Conservation (phyloP, 2,888 invertebrate species). For the Pecten maximus region DNA sequence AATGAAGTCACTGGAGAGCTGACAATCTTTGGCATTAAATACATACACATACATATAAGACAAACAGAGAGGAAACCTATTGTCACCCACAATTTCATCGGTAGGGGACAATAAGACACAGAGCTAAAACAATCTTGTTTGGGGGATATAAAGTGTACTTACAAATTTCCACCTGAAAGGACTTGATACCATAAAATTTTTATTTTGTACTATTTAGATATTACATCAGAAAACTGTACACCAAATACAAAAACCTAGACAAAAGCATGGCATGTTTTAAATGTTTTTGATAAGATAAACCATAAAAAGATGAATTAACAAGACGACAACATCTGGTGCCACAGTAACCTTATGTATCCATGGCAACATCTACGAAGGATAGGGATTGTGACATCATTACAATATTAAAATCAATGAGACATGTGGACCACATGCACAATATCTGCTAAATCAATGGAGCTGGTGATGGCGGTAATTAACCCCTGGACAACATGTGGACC, state of each 20-base stretch:
- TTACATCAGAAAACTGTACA: too few relatives aligned
- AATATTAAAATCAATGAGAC: not conserved
- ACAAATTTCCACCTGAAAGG: too few relatives aligned
- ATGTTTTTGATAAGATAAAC: not conserved
- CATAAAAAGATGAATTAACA: not conserved
- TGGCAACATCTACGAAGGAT: not conserved
- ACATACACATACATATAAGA: too few relatives aligned
- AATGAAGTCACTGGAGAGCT: too few relatives aligned
- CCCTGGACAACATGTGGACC: not conserved
- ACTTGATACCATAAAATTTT: too few relatives aligned
- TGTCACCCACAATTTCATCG: too few relatives aligned
- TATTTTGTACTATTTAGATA: too few relatives aligned
- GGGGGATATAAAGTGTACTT: too few relatives aligned
- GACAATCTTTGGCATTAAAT: too few relatives aligned
- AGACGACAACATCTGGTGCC: not conserved
- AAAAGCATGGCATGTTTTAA: not conserved
- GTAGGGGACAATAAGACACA: too few relatives aligned
- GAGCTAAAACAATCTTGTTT: too few relatives aligned
- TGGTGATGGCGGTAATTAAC: slow-evolving; percentile 17
- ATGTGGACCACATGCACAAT: not conserved
- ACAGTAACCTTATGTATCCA: not conserved
- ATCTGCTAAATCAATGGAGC: not conserved
- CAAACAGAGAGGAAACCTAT: too few relatives aligned
- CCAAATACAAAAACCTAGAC: not conserved
- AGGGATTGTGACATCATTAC: not conserved